Evolutionary conservation across 2,797 vertebrate genomes (phyloP).

Genomic region (Anolis apletophallus): DNA sequence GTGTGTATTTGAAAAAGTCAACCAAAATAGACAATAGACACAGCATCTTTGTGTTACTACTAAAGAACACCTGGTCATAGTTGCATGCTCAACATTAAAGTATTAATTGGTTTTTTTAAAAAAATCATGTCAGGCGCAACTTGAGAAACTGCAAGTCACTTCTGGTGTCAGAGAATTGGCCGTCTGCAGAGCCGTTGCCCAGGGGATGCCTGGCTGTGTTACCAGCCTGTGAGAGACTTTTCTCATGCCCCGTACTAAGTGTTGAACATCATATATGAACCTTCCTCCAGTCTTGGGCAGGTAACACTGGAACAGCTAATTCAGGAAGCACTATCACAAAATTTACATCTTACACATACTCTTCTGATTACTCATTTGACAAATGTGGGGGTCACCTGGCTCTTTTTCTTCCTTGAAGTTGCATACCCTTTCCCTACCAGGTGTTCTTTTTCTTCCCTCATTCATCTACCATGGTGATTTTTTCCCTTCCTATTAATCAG

Average conservation of each 20-base stretch:
- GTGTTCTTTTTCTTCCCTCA: too few relatives aligned
- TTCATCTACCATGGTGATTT: too few relatives aligned
- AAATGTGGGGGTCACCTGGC: neutral
- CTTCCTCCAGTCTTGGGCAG: neutral
- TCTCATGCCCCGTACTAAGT: too few relatives aligned
- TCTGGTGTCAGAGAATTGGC: too few relatives aligned
- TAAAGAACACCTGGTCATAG: neutral
- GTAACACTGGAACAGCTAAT: neutral
- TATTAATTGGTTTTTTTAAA: neutral
- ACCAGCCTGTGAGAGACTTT: too few relatives aligned
- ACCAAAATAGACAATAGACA: neutral
- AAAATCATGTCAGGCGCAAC: too few relatives aligned
- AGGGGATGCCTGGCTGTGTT: too few relatives aligned
- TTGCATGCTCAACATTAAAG: neutral
- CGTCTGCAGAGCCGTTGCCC: too few relatives aligned
- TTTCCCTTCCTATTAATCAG: too few relatives aligned
- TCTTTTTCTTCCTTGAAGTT: too few relatives aligned
- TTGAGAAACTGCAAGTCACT: too few relatives aligned
- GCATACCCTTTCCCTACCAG: too few relatives aligned
- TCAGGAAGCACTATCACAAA: neutral
- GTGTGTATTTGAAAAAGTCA: neutral
- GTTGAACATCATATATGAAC: neutral
- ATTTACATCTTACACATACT: neutral
- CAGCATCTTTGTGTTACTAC: neutral
- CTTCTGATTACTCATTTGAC: neutral